Conservation (phyloP, 2,888 invertebrate genomes). For the Erannis defoliaria region DNA sequence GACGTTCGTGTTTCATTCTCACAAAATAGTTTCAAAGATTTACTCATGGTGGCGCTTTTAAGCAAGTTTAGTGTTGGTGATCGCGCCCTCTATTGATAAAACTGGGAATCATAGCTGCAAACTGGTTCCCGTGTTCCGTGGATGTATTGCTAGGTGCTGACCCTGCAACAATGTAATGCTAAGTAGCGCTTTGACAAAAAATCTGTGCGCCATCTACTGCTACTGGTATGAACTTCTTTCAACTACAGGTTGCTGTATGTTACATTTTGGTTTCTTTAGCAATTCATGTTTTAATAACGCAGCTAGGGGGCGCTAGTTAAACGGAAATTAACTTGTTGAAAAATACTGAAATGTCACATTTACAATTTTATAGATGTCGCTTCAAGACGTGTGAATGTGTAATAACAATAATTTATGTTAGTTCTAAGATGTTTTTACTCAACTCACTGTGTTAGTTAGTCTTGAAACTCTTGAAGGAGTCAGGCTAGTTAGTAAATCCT, state of each 20-base stretch:
- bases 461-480: too few relatives aligned
- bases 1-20: not conserved
- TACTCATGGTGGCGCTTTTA: constrained; percentile 27
- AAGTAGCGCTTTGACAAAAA: not conserved
- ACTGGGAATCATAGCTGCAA: not conserved
- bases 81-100: not conserved
- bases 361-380: constrained; percentile 23
- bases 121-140: not conserved
- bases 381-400: too few relatives aligned
- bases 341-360: not conserved
- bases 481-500: too few relatives aligned
- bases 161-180: not conserved
- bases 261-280: not conserved
- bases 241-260: not conserved
- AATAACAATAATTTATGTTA: too few relatives aligned
- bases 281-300: not conserved
- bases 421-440: too few relatives aligned
- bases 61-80: not conserved
- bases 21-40: not conserved
- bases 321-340: not conserved
- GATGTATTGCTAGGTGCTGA: too few relatives aligned
- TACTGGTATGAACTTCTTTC: not conserved
- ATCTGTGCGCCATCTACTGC: constrained; percentile 22
- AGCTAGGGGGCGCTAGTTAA: not conserved
- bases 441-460: too few relatives aligned